Evolutionary conservation across 64 coral and sea anemone species (phyloP).

Genomic region (Astreopora myriophthalma): DNA sequence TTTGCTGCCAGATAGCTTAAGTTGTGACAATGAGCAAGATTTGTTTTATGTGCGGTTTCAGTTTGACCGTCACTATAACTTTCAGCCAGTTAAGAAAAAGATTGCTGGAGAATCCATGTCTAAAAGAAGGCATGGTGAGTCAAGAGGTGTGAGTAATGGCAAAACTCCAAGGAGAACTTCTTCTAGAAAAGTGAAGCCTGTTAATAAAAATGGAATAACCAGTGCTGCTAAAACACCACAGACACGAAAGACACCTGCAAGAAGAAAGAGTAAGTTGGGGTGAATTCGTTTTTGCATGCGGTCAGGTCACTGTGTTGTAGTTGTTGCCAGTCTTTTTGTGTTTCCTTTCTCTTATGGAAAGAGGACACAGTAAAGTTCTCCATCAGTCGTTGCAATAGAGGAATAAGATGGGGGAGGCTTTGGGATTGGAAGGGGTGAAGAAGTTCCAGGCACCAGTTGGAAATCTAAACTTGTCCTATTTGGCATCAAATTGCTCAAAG

Average conservation of each 20-base stretch:
- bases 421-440: no score
- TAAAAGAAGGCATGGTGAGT: not conserved
- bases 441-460: no score
- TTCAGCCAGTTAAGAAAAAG: slow-evolving; percentile 38
- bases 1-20: not conserved
- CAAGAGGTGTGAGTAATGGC: not conserved
- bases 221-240: not conserved
- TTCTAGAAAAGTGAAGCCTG: not conserved
- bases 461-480: no score
- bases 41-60: slow-evolving; percentile 49
- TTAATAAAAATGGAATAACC: not conserved
- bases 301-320: not conserved
- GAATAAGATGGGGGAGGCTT: no score
- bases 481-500: no score
- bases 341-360: no score
- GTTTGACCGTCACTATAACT: slow-evolving; percentile 40
- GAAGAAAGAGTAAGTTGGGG: not conserved
- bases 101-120: not conserved
- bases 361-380: no score
- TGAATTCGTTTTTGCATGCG: not conserved
- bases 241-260: not conserved
- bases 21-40: not conserved
- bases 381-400: no score
- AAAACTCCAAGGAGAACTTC: not conserved
- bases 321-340: no score